A percentile compares a stretch with the other conserved stretches of the same genome.
Conservation (phyloP, 1,140 invertebrate genomes). For the Goniozus legneri region DNA sequence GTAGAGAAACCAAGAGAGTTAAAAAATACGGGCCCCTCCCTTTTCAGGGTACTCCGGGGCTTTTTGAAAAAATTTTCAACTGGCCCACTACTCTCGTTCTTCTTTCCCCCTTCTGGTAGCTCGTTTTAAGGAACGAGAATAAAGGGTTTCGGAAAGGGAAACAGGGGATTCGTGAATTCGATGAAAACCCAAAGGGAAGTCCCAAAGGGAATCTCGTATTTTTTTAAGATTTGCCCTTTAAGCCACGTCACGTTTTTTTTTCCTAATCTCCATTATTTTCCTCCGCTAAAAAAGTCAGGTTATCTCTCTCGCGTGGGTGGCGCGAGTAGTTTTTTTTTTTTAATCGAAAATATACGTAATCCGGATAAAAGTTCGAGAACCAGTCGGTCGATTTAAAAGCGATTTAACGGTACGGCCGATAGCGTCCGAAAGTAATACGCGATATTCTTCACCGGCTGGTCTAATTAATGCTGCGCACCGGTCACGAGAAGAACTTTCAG, state of each 20-base stretch:
- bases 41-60: conserved; percentile 47
- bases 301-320: conserved; percentile 22
- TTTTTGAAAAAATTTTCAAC: conserved; percentile 54
- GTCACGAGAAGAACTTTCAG: no score
- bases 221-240: conserved; percentile 54
- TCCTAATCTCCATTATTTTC: conserved; percentile 20
- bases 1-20: conserved; percentile 4
- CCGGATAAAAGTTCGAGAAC: no score
- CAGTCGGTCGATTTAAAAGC: no score
- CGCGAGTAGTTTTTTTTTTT: no score
- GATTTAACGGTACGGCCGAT: no score
- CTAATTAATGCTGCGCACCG: no score
- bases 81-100: conserved; percentile 8
- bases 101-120: neutral
- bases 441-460: no score
- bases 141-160: conserved; percentile 47
- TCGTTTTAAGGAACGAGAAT: conserved; percentile 38
- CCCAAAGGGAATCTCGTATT: conserved; percentile 43
- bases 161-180: no score
- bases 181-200: conserved; percentile 4
- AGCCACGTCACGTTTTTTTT: conserved; percentile 48
- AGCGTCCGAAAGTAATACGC: no score
- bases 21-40: conserved; percentile 46
- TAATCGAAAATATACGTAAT: no score
- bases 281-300: conserved; percentile 4